These are phyloP conservation scores for Leucozona laternaria DNA, from an alignment of 2,888 invertebrate species.

Conservation along the genomic window DNA sequence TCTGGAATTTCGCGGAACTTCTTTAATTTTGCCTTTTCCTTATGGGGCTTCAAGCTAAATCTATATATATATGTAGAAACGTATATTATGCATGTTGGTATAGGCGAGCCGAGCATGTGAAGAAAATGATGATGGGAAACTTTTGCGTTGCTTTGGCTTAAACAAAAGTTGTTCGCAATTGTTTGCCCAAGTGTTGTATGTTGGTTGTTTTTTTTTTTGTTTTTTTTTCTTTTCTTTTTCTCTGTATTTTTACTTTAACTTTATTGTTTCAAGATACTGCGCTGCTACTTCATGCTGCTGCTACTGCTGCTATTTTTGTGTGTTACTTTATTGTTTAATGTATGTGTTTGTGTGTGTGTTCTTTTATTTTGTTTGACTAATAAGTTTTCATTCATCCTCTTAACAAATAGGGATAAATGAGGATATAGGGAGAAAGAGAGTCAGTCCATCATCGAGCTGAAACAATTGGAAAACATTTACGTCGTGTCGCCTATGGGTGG, in stretches of 20 bases:
- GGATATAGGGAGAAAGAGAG: neutral
- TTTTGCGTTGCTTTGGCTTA: constrained; percentile 20
- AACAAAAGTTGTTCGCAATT: constrained; percentile 72
- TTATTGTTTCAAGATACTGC: constrained; percentile 29
- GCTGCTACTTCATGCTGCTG: neutral
- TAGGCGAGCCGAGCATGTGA: constrained; percentile 30
- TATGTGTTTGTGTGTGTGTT: constrained; percentile 20
- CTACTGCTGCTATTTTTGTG: constrained; percentile 49
- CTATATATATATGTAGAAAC: constrained; percentile 15
- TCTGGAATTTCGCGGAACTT: constrained; percentile 67
- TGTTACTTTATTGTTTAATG: constrained; percentile 36
- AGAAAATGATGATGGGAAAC: constrained; percentile 49
- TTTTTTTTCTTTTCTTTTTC: constrained; percentile 5
- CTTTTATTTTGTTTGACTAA: constrained; percentile 47
- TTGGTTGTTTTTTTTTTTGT: constrained; percentile 21
- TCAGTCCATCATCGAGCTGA: constrained; percentile 9
- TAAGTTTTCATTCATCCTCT: constrained; percentile 54
- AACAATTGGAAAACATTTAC: constrained; percentile 69
- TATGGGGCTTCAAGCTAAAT: constrained; percentile 9
- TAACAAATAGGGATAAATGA: constrained; percentile 38
- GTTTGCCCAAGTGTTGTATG: constrained; percentile 70
- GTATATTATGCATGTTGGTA: neutral
- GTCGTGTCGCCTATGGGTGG: constrained; percentile 63
- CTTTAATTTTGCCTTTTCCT: constrained; percentile 52
- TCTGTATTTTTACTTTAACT: constrained; percentile 36